Evolutionary conservation across 2,888 invertebrate genomes (phyloP).

Genomic region (Tiliacea citrago): DNA sequence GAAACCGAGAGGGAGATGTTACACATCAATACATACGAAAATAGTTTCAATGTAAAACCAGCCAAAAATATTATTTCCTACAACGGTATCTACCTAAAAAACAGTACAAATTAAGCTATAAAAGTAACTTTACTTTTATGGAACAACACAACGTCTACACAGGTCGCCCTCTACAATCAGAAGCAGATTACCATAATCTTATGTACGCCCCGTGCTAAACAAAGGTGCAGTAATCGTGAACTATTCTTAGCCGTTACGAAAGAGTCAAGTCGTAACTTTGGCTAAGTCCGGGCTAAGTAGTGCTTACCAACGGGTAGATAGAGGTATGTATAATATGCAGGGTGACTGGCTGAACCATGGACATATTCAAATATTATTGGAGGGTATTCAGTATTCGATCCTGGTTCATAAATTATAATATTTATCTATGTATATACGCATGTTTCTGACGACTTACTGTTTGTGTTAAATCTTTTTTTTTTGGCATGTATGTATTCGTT

Average conservation of each 20-base stretch:
- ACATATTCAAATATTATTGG: neutral
- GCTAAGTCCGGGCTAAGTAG: slow-evolving; percentile 53
- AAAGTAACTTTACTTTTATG: slow-evolving; percentile 21
- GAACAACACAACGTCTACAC: slow-evolving; percentile 24
- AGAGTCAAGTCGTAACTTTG: slow-evolving; percentile 52
- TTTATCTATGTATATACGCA: too few species aligned
- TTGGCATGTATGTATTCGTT: too few species aligned
- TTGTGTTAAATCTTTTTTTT: too few species aligned
- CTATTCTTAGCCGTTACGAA: slow-evolving; percentile 51
- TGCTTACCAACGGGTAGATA: slow-evolving; percentile 33
- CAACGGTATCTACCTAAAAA: neutral
- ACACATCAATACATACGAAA: neutral
- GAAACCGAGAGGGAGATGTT: too few species aligned
- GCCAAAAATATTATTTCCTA: neutral
- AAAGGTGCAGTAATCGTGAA: slow-evolving; percentile 52
- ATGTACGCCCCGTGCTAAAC: slow-evolving; percentile 58
- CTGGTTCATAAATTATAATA: neutral
- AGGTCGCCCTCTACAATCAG: slow-evolving; percentile 51
- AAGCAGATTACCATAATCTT: slow-evolving; percentile 56
- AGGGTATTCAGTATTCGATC: neutral
- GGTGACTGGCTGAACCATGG: neutral
- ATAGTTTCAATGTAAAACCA: neutral
- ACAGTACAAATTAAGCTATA: neutral
- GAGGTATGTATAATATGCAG: neutral
- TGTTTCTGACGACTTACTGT: too few species aligned